A percentile compares a stretch with the other conserved stretches of the same genome.
phyloP scores from a whole-genome alignment of 1,140 invertebrate species.

The Pogonomyrmex californicus region DNA sequence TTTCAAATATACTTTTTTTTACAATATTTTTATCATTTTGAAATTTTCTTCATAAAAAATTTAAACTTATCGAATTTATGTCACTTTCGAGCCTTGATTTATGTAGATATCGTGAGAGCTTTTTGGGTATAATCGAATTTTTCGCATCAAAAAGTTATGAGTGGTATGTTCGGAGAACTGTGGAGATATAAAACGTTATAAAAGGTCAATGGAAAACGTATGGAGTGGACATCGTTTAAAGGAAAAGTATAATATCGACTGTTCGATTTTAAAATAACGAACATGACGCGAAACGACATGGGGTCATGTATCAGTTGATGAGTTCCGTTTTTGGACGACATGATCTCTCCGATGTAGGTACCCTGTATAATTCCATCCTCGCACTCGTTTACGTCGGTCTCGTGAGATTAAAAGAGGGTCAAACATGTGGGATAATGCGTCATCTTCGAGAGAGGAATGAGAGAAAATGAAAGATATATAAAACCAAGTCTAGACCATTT shows the following conservation, averaged over 20 bases:
- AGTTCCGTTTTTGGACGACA: slow-evolving; percentile 19
- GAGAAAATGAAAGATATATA: background rate
- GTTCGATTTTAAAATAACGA: background rate
- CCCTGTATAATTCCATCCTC: background rate
- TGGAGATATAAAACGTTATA: background rate
- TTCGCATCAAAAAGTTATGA: slow-evolving; percentile 10
- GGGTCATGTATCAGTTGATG: slow-evolving; percentile 23
- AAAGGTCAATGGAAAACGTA: background rate
- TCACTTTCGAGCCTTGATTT: background rate
- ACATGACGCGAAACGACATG: background rate
- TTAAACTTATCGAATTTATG: background rate
- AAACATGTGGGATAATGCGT: slow-evolving; percentile 23
- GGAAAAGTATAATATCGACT: background rate
- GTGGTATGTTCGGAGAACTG: background rate
- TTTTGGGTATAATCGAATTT: slow-evolving; percentile 17
- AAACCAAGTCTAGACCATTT: slow-evolving; percentile 12
- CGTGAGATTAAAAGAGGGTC: slow-evolving; percentile 31
- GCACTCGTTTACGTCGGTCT: slow-evolving; percentile 26
- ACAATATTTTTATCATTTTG: background rate
- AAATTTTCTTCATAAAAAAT: background rate
- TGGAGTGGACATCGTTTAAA: background rate
- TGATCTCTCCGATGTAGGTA: background rate
- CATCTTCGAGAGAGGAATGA: slow-evolving; percentile 3
- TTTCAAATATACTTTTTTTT: background rate
- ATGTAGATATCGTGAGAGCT: background rate